Conservation (phyloP, 23 tunicate genomes). For the Corella eumyota region DNA sequence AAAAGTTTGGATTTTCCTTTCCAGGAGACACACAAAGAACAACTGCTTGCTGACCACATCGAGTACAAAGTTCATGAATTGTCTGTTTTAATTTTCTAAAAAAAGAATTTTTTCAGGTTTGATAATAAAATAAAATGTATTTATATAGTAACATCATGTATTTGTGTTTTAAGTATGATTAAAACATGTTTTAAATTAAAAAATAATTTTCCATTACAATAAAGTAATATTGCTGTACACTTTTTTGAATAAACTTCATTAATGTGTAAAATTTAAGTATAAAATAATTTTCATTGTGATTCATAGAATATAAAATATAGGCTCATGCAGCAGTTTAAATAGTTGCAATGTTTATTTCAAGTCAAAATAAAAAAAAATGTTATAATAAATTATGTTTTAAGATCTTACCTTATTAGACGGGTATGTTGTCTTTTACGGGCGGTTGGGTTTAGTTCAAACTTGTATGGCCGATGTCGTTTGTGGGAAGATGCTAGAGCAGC, state of each 20-base stretch:
- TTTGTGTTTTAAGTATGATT: not conserved
- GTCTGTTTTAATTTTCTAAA: constrained; percentile 76
- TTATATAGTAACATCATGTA: not conserved
- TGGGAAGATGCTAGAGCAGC: constrained; percentile 66
- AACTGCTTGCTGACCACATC: constrained; percentile 94
- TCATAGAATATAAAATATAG: too few species aligned
- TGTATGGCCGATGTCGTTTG: constrained; percentile 38
- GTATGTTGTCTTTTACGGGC: constrained; percentile 71
- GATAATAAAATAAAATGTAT: constrained; percentile 1
- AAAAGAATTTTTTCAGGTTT: not conserved
- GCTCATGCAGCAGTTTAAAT: too few species aligned
- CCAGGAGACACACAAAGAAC: constrained; percentile 83
- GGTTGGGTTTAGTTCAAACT: constrained; percentile 71
- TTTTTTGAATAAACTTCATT: too few species aligned
- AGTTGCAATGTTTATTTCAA: too few species aligned
- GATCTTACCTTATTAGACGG: constrained; percentile 39
- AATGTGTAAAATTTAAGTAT: too few species aligned
- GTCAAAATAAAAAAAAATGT: too few species aligned
- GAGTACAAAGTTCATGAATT: constrained; percentile 69
- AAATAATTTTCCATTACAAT: not conserved
- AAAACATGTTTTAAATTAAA: too few species aligned
- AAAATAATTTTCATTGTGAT: too few species aligned
- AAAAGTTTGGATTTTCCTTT: constrained; percentile 56
- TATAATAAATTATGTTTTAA: too few species aligned
- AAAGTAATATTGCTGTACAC: too few species aligned